Percentiles rank a stretch among this genome's conserved stretches.
phyloP scores from a whole-genome alignment of 2,888 invertebrate genomes.

The Ochropleura plecta region DNA sequence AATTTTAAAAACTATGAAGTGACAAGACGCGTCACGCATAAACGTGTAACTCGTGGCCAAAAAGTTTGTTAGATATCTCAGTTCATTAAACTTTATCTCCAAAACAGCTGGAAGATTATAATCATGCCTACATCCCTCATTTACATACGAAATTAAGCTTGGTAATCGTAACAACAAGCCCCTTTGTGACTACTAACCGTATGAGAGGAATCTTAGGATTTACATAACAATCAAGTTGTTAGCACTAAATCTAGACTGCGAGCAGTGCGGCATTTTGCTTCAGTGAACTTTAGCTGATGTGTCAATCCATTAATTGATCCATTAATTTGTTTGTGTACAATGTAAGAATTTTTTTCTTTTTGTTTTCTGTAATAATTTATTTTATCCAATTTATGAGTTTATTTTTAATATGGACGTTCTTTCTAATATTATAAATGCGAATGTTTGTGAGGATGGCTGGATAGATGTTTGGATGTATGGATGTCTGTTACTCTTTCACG shows the following conservation, averaged over 20 bases:
- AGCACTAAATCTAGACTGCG: conserved; percentile 26
- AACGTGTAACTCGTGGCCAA: background rate
- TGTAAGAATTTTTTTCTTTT: no score
- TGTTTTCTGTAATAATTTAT: no score
- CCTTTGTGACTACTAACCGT: conserved; percentile 8
- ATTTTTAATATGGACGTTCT: no score
- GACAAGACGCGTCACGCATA: no score
- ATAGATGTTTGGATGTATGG: no score
- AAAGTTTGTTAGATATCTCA: background rate
- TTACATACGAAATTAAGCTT: background rate
- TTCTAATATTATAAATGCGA: no score
- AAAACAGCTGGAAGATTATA: background rate
- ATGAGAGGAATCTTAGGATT: conserved; percentile 36
- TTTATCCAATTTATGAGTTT: no score
- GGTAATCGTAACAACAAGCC: conserved; percentile 18
- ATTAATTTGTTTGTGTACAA: no score
- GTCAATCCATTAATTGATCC: no score
- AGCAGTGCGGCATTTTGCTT: background rate
- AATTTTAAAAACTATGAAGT: no score
- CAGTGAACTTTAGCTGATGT: conserved; percentile 9
- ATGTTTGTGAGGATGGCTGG: no score
- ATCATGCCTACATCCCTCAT: background rate
- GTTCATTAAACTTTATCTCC: background rate
- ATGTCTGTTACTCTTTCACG: no score
- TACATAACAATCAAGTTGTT: conserved; percentile 42